Evolutionary conservation across 2,797 vertebrate species (phyloP).

Genomic region (Psittacula echo): DNA sequence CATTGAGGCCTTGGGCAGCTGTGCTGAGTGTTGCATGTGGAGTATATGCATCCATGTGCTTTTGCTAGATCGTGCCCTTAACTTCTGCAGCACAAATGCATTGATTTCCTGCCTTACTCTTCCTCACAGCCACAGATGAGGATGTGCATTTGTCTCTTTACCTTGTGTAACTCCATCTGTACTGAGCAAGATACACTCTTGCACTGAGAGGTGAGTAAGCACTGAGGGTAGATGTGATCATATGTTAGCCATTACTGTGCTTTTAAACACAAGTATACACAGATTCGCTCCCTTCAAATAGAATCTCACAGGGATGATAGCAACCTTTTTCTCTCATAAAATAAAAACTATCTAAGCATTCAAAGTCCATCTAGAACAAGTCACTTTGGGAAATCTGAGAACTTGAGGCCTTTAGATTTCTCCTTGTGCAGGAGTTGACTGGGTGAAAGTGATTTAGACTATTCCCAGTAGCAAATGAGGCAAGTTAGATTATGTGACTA

Average conservation of each 20-base stretch:
- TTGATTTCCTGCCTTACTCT: neutral
- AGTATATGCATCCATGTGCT: rapidly evolving
- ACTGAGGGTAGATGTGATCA: neutral
- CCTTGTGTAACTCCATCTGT: neutral
- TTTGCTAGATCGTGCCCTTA: rapidly evolving
- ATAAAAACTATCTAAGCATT: neutral
- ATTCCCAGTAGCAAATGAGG: neutral
- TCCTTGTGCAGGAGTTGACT: neutral
- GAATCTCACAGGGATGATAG: neutral
- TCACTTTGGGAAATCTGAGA: neutral
- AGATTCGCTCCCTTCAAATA: neutral
- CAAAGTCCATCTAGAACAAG: neutral
- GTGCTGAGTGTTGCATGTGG: rapidly evolving
- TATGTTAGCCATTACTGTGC: neutral
- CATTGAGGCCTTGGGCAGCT: rapidly evolving
- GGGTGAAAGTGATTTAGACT: neutral
- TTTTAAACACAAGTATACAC: neutral
- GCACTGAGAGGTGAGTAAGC: neutral
- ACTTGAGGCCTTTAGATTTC: neutral
- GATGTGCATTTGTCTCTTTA: neutral
- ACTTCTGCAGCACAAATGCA: neutral
- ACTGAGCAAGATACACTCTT: neutral
- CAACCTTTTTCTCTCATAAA: neutral
- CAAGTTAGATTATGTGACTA: neutral
- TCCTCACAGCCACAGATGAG: neutral